Evolutionary conservation across 92 coral and sea anemone species (phyloP).

Genomic region (Micromussa lordhowensis): DNA sequence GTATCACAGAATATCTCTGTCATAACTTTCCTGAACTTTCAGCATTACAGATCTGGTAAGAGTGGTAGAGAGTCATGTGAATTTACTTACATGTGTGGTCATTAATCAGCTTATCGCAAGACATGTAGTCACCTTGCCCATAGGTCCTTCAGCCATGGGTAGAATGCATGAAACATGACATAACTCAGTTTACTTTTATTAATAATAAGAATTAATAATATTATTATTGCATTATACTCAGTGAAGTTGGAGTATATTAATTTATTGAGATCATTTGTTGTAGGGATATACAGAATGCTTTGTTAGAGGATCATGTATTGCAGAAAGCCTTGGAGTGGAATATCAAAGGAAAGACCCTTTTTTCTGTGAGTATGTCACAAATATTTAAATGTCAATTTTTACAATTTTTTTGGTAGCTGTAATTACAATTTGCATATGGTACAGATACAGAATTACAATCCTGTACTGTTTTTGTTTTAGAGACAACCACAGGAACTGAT

Average conservation of each 20-base stretch:
- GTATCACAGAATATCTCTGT: conserved; percentile 74
- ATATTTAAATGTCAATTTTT: neutral
- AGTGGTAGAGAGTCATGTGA: neutral
- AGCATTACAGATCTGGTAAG: conserved; percentile 84
- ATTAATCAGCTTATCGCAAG: neutral
- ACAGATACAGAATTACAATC: neutral
- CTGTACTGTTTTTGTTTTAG: conserved; percentile 27
- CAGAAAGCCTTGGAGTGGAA: conserved; percentile 60
- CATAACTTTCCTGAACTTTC: conserved; percentile 72
- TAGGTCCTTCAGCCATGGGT: too few relatives aligned
- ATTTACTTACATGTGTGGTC: neutral
- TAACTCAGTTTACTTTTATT: too few relatives aligned
- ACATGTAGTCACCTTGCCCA: neutral
- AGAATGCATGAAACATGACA: too few relatives aligned
- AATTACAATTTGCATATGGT: neutral
- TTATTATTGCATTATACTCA: neutral
- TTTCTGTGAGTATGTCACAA: conserved; percentile 19
- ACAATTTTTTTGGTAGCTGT: neutral
- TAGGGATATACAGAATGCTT: conserved; percentile 93
- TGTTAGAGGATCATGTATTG: conserved; percentile 74
- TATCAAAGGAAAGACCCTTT: conserved; percentile 38
- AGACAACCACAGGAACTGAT: conserved; percentile 55
- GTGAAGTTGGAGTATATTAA: neutral
- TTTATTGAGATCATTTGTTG: conserved; percentile 2
- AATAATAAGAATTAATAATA: too few relatives aligned